A percentile compares a stretch with the other conserved stretches of the same genome.
Evolutionary conservation across 2,888 invertebrate species (phyloP).

Genomic region (Ochlodes sylvanus): DNA sequence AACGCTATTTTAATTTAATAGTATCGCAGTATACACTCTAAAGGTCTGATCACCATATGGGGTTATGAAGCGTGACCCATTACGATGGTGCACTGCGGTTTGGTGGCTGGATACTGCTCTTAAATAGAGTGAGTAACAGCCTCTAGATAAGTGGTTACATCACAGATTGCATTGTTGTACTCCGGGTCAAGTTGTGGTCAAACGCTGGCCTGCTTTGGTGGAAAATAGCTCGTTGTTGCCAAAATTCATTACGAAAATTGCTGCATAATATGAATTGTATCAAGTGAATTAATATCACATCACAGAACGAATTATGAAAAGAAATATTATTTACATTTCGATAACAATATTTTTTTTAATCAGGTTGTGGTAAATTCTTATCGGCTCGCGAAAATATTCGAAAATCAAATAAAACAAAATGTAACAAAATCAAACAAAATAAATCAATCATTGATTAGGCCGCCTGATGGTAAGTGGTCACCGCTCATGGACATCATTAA

Average conservation of each 20-base stretch:
- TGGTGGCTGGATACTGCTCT: conserved; percentile 19
- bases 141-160: conserved; percentile 17
- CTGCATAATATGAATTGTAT: background rate
- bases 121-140: conserved; percentile 18
- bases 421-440: too few species aligned
- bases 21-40: conserved; percentile 14
- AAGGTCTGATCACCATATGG: conserved; percentile 19
- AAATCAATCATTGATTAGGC: too few species aligned
- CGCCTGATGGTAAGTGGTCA: too few species aligned
- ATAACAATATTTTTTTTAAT: too few species aligned
- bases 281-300: background rate
- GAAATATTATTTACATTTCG: too few species aligned
- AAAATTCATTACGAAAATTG: background rate
- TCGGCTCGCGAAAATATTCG: too few species aligned
- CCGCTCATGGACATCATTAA: too few species aligned
- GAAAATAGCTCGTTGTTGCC: background rate
- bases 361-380: too few species aligned
- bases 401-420: too few species aligned
- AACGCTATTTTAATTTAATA: conserved; percentile 14
- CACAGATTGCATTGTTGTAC: conserved; percentile 20
- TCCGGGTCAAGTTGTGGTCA: conserved; percentile 25
- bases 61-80: conserved; percentile 29
- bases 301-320: too few species aligned
- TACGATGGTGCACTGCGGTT: conserved; percentile 16
- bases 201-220: conserved; percentile 12